A percentile compares a stretch with the other conserved stretches of the same genome.
These are phyloP conservation scores for Morone saxatilis DNA, from an alignment of 2,113 vertebrate species.

Conservation along the genomic window DNA sequence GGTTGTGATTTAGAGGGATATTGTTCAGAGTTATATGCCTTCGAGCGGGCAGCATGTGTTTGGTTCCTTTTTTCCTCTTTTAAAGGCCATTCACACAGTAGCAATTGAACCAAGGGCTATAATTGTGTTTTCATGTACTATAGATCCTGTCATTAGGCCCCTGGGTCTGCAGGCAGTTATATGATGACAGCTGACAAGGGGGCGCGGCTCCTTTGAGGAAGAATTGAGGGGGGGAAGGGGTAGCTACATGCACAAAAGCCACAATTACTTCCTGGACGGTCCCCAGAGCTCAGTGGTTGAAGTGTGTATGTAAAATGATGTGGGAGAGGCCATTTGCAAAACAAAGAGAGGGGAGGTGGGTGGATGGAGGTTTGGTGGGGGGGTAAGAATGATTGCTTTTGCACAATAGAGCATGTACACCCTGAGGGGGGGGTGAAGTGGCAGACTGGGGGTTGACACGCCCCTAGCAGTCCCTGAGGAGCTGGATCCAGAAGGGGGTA, in stretches of 20 bases:
- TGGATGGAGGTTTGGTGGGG: neutral
- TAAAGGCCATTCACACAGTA: slow-evolving; percentile 79
- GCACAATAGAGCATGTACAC: slow-evolving; percentile 74
- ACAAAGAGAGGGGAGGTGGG: slow-evolving; percentile 72
- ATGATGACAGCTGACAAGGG: slow-evolving; percentile 84
- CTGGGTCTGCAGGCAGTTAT: slow-evolving; percentile 79
- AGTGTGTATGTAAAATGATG: slow-evolving; percentile 84
- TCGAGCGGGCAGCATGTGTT: slow-evolving; percentile 60
- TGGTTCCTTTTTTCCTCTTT: slow-evolving; percentile 48
- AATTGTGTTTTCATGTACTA: slow-evolving; percentile 85
- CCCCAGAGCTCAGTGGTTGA: slow-evolving; percentile 75
- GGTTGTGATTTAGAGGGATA: slow-evolving; percentile 64
- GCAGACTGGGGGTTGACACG: slow-evolving; percentile 55
- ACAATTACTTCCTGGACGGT: slow-evolving; percentile 80
- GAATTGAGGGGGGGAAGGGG: slow-evolving; percentile 4
- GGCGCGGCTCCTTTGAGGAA: slow-evolving; percentile 74
- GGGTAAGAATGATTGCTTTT: slow-evolving; percentile 70
- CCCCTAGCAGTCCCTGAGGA: slow-evolving; percentile 57
- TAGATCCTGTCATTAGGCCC: slow-evolving; percentile 83
- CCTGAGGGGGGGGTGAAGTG: slow-evolving; percentile 67
- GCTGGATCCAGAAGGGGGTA: slow-evolving; percentile 62
- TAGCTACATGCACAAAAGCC: slow-evolving; percentile 77
- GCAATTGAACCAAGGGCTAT: slow-evolving; percentile 78
- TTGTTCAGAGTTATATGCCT: slow-evolving; percentile 56
- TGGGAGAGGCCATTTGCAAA: slow-evolving; percentile 82